A percentile compares a stretch with the other conserved stretches of the same genome.
Evolutionary conservation across 2,797 vertebrate species (phyloP).

Genomic region (Presbytis comata): DNA sequence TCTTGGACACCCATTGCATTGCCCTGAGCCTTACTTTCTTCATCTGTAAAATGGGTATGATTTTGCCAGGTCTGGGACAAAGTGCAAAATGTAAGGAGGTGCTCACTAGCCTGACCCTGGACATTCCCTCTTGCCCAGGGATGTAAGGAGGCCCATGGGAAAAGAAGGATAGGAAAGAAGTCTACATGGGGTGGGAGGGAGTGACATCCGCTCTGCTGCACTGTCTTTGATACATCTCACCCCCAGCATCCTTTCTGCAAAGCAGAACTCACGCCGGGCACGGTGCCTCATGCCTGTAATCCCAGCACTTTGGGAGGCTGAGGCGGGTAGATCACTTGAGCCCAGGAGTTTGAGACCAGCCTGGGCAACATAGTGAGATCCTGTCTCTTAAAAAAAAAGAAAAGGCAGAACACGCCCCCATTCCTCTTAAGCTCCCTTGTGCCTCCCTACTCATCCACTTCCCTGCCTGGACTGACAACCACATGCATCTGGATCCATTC

Average conservation of each 20-base stretch:
- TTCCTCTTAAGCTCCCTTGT: not conserved
- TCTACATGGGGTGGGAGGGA: accelerated
- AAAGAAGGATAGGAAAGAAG: not conserved
- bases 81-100: not conserved
- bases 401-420: not conserved
- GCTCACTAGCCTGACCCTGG: not conserved
- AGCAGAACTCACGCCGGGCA: accelerated
- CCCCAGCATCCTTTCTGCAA: not conserved
- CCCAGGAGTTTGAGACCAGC: too few species aligned
- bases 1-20: not conserved
- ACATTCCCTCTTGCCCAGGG: not conserved
- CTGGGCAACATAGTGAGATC: too few species aligned
- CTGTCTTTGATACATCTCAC: not conserved
- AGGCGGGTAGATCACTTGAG: too few species aligned
- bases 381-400: too few species aligned
- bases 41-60: not conserved
- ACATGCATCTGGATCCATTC: accelerated
- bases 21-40: not conserved
- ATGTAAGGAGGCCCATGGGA: not conserved
- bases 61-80: not conserved
- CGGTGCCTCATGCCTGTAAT: too few species aligned
- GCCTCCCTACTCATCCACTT: not conserved
- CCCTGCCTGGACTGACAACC: not conserved
- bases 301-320: too few species aligned
- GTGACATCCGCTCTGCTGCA: not conserved